Conservation (phyloP, 1,140 invertebrate genomes). For the Ceratina calcarata region DNA sequence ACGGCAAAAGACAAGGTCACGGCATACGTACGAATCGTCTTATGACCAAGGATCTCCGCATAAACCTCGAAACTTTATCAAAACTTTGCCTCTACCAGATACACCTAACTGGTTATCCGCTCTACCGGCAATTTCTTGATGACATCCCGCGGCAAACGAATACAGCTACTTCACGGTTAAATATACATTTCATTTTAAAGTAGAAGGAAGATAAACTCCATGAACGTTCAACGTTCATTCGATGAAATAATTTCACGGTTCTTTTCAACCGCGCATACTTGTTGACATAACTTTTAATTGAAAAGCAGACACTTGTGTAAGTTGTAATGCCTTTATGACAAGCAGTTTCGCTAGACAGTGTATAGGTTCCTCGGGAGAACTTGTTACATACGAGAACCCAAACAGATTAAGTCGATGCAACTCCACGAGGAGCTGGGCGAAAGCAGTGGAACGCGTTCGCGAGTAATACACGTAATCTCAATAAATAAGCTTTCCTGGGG, state of each 20-base stretch:
- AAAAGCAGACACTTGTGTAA: too few relatives aligned
- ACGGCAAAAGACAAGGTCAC: conserved; percentile 13
- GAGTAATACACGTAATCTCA: conserved; percentile 22
- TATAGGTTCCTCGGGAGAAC: not conserved
- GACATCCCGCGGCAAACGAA: conserved; percentile 15
- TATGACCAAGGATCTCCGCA: conserved; percentile 22
- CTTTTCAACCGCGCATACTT: not conserved
- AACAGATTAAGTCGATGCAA: not conserved
- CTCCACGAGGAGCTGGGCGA: not conserved
- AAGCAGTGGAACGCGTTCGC: not conserved
- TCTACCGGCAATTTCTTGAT: conserved; percentile 6
- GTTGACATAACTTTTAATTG: not conserved
- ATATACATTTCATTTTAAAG: conserved; percentile 4
- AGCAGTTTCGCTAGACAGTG: too few relatives aligned
- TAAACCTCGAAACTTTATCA: conserved; percentile 19
- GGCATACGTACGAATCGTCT: not conserved
- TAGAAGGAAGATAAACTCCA: not conserved
- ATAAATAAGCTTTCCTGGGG: conserved; percentile 26
- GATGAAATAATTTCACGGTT: not conserved
- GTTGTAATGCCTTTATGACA: too few relatives aligned
- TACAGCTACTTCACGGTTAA: not conserved
- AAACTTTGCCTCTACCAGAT: not conserved
- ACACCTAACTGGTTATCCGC: too few relatives aligned
- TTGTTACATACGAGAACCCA: not conserved
- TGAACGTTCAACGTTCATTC: not conserved